A percentile compares a stretch with the other conserved stretches of the same genome.
Evolutionary conservation across 2,113 vertebrate genomes (phyloP).

Genomic region (Chaetodon trifascialis): DNA sequence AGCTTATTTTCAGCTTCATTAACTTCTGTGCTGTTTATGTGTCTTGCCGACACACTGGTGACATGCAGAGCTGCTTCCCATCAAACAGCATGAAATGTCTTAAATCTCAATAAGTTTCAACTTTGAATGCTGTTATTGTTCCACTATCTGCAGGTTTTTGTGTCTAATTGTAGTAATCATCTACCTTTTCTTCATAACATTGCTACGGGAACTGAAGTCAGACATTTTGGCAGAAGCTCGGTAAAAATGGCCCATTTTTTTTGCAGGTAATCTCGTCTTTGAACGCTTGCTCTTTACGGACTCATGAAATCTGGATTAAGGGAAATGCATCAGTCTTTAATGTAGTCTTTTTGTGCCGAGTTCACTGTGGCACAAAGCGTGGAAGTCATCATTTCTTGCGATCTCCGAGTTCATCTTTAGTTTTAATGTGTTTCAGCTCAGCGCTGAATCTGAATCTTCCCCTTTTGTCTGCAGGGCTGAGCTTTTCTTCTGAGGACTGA

Average conservation of each 20-base stretch:
- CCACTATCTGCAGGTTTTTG: neutral
- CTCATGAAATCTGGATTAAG: constrained; percentile 1
- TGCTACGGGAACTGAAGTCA: neutral
- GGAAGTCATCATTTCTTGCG: constrained; percentile 2
- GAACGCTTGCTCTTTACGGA: constrained; percentile 1
- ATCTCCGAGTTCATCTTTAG: neutral
- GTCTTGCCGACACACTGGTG: neutral
- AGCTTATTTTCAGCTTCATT: neutral
- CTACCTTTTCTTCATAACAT: neutral
- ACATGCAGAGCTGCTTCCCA: too few species aligned
- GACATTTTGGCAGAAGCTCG: neutral
- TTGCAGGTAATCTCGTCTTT: neutral
- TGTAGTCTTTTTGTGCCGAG: neutral
- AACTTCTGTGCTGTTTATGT: neutral
- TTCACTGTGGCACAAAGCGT: neutral
- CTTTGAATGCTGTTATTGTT: neutral
- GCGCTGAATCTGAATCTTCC: constrained; percentile 1
- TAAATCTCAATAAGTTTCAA: neutral
- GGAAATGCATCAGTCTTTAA: neutral
- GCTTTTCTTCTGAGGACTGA: constrained; percentile 35
- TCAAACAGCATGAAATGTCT: too few species aligned
- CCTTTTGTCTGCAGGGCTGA: constrained; percentile 35
- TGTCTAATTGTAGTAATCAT: neutral
- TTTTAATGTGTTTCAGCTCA: constrained; percentile 14
- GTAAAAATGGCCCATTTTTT: neutral